phyloP scores from a whole-genome alignment of 2,797 vertebrate species.

The Allobates femoralis region DNA sequence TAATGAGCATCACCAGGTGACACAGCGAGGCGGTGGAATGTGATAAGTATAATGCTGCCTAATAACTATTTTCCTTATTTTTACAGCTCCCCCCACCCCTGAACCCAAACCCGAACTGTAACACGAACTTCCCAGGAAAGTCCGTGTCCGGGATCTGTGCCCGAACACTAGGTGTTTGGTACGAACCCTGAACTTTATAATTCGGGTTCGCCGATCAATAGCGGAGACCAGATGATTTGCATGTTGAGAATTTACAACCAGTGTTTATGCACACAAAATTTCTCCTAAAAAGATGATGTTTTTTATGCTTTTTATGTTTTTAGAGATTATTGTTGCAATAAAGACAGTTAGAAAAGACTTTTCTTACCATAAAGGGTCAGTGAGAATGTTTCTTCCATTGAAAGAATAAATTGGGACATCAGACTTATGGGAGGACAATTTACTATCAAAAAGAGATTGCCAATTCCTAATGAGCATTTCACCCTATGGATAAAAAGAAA shows the following conservation, averaged over 20 bases:
- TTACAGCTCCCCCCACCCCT: too few species aligned
- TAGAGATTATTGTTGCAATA: not conserved
- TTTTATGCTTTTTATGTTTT: not conserved
- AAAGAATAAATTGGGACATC: slow-evolving; percentile 69
- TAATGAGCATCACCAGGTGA: too few species aligned
- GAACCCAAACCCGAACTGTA: too few species aligned
- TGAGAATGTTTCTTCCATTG: slow-evolving; percentile 64
- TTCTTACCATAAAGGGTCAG: slow-evolving; percentile 65
- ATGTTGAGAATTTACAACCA: not conserved
- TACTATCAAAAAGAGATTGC: slow-evolving; percentile 66
- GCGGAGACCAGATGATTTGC: not conserved
- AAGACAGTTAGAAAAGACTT: not conserved
- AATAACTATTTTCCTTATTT: too few species aligned
- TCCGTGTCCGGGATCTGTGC: too few species aligned
- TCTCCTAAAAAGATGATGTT: not conserved
- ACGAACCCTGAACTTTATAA: too few species aligned
- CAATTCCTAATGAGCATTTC: slow-evolving; percentile 70
- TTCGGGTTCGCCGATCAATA: too few species aligned
- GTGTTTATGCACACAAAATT: not conserved
- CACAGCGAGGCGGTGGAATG: too few species aligned
- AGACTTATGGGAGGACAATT: not conserved
- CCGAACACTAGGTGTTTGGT: too few species aligned
- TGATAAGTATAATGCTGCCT: too few species aligned
- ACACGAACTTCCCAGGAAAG: too few species aligned
- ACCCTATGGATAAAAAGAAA: slow-evolving; percentile 63